Percentiles rank a stretch among this genome's conserved stretches.
These are phyloP conservation scores for Pipistrellus pipistrellus DNA, from an alignment of 2,797 vertebrate genomes.

Conservation along the genomic window DNA sequence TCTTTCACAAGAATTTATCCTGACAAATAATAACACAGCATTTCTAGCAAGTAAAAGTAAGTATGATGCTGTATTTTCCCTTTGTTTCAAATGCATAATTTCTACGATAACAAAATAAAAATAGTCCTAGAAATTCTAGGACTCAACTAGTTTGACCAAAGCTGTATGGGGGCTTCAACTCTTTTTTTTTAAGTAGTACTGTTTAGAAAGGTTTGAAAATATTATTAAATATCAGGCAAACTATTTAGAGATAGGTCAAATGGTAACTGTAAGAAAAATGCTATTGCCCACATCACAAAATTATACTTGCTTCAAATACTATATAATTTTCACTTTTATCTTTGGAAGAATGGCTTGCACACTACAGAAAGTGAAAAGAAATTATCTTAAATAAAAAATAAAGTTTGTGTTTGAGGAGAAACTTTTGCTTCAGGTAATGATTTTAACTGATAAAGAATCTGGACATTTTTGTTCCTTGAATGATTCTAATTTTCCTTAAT, in stretches of 20 bases:
- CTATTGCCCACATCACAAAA: conserved; percentile 17
- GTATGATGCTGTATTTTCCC: background rate
- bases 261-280: conserved; percentile 15
- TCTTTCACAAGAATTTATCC: background rate
- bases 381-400: conserved; percentile 20
- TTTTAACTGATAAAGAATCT: conserved; percentile 55
- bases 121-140: background rate
- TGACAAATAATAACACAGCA: background rate
- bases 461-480: conserved; percentile 10
- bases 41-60: background rate
- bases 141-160: conserved; percentile 32
- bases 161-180: background rate
- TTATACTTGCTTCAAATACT: background rate
- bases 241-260: conserved; percentile 32
- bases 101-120: background rate
- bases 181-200: background rate
- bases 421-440: conserved; percentile 2
- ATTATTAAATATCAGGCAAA: conserved; percentile 28
- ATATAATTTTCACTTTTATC: background rate
- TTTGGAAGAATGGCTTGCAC: conserved; percentile 57
- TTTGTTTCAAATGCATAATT: background rate
- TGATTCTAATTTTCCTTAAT: conserved; percentile 49
- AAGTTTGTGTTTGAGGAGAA: background rate
- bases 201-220: background rate
- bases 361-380: background rate